Evolutionary conservation across 2,888 invertebrate genomes (phyloP), one percentile per base, ranked within the genome.

Genomic region (Sesamia inferens): DNA sequence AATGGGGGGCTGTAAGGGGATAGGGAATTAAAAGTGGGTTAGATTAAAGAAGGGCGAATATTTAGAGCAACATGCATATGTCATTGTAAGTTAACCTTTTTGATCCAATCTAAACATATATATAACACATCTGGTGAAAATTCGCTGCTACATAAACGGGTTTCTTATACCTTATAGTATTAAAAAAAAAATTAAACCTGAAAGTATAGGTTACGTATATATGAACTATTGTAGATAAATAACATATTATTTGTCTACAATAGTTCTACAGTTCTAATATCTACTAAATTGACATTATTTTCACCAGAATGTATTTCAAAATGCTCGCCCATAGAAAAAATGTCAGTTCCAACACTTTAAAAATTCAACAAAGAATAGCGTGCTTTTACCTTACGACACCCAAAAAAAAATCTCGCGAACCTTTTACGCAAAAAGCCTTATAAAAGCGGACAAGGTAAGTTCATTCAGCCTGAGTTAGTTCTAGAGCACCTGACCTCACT

Each of bases 381-480:
- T 48, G 44, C 54, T 11, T 64, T 55, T 75, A 61, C n/a, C 16
- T 67, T 67, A 81, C 65, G 54, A 54, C 71, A 66, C 57, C 24
- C 39, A 51, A 81, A 81, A 55, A 24, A 71, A 69, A 6, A 31
- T 31, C 44, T 59, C 44, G 42, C 69, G 63, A 61, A 57, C 68
- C 57, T 81, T 84, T 69, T 42, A 71, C 71, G 61, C 55, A 81
- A 76, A 83, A 84, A 84, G 24, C 84, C 82, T 67, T 76, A 66
- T 67, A 69, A 84, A 84, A 81, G 62, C 55, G 68, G 51, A 67
- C 81, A 63, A 71, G 66, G 64, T 81, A 81, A 81, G 51, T 65
- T 62, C 61, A 62, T 74, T 65, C 62, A 62, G 81, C 54, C 61
- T 31, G 70, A 76, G 66, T 67, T 68, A 67, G 55, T 73, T 83